Conservation (phyloP, 2,113 vertebrate genomes). For the Phrynosoma platyrhinos region DNA sequence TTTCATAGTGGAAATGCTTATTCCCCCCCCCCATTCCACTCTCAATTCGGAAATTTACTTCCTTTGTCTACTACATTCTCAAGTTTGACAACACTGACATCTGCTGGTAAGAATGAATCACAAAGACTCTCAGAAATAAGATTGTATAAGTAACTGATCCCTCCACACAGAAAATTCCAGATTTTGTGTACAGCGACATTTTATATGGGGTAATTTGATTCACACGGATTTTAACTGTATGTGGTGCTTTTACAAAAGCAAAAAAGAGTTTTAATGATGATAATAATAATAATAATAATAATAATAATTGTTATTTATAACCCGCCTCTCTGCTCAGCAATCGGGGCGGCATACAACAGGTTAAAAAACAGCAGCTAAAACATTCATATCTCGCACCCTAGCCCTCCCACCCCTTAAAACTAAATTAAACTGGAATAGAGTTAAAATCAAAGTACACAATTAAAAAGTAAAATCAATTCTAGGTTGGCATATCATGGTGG, state of each 20-base stretch:
- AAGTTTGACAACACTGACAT: slow-evolving; percentile 72
- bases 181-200: neutral
- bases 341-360: too few species aligned
- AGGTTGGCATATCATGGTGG: too few species aligned
- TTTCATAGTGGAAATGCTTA: slow-evolving; percentile 23
- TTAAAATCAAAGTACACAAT: too few species aligned
- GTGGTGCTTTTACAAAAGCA: neutral
- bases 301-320: too few species aligned
- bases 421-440: too few species aligned
- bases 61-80: slow-evolving; percentile 64
- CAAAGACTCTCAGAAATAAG: slow-evolving; percentile 27
- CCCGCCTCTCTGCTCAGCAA: too few species aligned
- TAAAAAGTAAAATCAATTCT: too few species aligned
- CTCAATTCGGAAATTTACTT: slow-evolving; percentile 72
- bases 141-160: neutral
- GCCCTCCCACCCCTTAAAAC: too few species aligned
- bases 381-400: too few species aligned
- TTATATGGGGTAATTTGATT: slow-evolving; percentile 2
- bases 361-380: too few species aligned
- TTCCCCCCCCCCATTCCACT: slow-evolving; percentile 33
- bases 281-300: too few species aligned
- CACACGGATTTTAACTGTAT: neutral
- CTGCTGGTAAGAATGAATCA: slow-evolving; percentile 70
- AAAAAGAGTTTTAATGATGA: too few species aligned
- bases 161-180: neutral